Base-by-base conservation (phyloP, 2,888 invertebrate species). In the Temnothorax ravouxi region DNA sequence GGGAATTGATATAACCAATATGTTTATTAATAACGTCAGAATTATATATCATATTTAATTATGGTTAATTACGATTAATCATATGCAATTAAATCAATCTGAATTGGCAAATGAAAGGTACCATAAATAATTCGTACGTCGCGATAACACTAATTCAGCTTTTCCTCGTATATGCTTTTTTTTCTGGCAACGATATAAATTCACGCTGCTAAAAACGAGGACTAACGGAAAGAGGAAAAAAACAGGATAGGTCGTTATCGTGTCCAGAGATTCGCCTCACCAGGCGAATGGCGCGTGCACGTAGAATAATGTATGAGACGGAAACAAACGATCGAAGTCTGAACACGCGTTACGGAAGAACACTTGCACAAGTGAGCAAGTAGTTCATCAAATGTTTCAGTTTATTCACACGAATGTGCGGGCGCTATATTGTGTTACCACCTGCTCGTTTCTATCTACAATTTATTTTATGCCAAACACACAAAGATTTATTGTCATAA, bases 271-370 rank as follows among this genome's bases (percentile, higher is more conserved):
- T 84, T 69, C 52, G 69, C 80, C 81, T 84, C 86, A 86, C 84
- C 84, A 84, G 83, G 83, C 87, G 83, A 82, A 87, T 79, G 74
- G 82, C 79, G 71, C 59, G 81, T 84, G 86, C 76, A 74, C 62
- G 69, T 64, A 75, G 88, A 90, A 90, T 90, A 90, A 90, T 90
- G 87, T 91, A 90, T 90, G 88, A 89, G 84, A 44, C 54, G 82
- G 83, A 84, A 87, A 85, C 77, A 84, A 82, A 69, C 76, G 81
- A 81, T 64, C 79, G 79, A 80, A 56, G 83, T 83, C 84, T 67
- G 71, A 59, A 82, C 83, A 69, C 52, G 44, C 84, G 52, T 75
- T 83, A 62, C 75, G 75, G 79, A 80, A 80, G 74, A 59, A 59
- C 21, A 59, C 34, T 84, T 44, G 66, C 52, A 54, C 62, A 71